Percentiles rank a stretch among this genome's conserved stretches.
Evolutionary conservation across 2,113 vertebrate genomes (phyloP).

Genomic region (Ursus arctos): DNA sequence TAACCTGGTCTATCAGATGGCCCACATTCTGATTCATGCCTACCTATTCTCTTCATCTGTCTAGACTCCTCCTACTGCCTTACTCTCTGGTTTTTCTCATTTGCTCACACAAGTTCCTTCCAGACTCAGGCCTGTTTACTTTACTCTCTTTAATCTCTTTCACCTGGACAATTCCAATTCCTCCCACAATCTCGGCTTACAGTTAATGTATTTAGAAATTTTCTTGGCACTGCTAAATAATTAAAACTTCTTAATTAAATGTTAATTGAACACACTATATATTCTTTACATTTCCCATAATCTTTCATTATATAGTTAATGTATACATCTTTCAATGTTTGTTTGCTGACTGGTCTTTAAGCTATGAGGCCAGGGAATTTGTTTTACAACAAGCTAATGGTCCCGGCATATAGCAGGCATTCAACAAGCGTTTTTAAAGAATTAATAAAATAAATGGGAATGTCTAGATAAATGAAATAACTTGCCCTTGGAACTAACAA

Average conservation of each 20-base stretch:
- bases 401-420: neutral
- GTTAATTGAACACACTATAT: neutral
- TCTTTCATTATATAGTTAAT: neutral
- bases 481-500: neutral
- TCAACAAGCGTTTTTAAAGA: neutral
- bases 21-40: neutral
- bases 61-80: neutral
- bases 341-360: neutral
- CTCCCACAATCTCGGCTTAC: neutral
- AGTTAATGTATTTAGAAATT: neutral
- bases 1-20: neutral
- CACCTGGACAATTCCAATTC: neutral
- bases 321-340: neutral
- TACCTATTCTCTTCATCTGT: neutral
- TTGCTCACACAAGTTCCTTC: neutral
- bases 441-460: neutral
- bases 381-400: neutral
- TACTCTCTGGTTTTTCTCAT: neutral
- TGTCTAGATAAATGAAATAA: neutral
- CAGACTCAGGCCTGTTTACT: neutral
- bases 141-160: neutral
- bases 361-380: neutral
- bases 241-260: neutral
- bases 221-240: neutral
- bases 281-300: neutral